Evolutionary conservation across 2,113 vertebrate genomes (phyloP).

Genomic region (Zeus faber): DNA sequence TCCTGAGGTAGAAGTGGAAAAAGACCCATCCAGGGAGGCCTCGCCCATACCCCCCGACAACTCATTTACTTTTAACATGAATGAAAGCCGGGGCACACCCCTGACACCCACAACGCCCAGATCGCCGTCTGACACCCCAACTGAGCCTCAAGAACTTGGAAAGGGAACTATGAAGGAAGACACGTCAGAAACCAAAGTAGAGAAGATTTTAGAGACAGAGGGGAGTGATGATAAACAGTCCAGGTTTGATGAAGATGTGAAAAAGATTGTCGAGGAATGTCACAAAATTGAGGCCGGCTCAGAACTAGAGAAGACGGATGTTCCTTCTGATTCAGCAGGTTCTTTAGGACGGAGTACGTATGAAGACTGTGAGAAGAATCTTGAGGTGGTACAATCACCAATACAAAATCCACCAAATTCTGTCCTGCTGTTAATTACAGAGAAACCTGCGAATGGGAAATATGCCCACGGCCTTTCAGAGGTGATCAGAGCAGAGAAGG

Average conservation of each 20-base stretch:
- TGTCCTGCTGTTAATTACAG: slow-evolving; percentile 15
- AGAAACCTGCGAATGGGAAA: slow-evolving; percentile 20
- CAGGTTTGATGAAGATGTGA: slow-evolving; percentile 10
- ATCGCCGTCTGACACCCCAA: slow-evolving; percentile 8
- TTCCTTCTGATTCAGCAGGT: slow-evolving; percentile 1
- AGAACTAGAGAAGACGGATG: background rate
- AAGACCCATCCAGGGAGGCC: slow-evolving; percentile 68
- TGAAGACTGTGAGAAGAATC: slow-evolving; percentile 12
- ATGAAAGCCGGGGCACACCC: slow-evolving; percentile 37
- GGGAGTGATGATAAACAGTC: background rate
- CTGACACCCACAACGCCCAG: slow-evolving; percentile 33
- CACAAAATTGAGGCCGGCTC: background rate
- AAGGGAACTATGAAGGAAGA: background rate
- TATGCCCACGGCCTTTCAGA: slow-evolving; percentile 17
- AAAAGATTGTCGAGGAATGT: slow-evolving; percentile 9
- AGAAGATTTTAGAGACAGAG: background rate
- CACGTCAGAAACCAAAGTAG: slow-evolving; percentile 10
- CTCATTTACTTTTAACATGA: slow-evolving; percentile 51
- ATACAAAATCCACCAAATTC: slow-evolving; percentile 7
- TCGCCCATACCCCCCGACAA: slow-evolving; percentile 64
- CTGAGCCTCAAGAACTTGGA: slow-evolving; percentile 12
- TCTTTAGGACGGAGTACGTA: slow-evolving; percentile 12
- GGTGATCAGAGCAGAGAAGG: slow-evolving; percentile 18
- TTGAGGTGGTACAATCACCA: slow-evolving; percentile 7
- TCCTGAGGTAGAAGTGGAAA: slow-evolving; percentile 68